Conservation (phyloP, 1,140 invertebrate genomes). For the Anoplolepis gracilipes region DNA sequence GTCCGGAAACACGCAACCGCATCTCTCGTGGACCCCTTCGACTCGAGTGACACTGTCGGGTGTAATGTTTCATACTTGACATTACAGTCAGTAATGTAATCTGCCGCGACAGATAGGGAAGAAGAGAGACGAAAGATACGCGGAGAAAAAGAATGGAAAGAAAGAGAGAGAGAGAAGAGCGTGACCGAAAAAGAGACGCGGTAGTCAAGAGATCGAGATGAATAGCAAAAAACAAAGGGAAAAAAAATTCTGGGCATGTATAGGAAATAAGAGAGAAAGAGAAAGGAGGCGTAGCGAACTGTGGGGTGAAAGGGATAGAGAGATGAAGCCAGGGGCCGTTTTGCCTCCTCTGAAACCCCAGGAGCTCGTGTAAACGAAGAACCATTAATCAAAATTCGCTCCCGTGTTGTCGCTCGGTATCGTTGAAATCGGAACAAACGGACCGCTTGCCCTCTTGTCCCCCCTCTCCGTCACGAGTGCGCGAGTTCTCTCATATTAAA, state of each 20-base stretch:
- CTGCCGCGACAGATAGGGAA: slow-evolving; percentile 19
- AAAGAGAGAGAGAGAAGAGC: background rate
- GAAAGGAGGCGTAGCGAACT: background rate
- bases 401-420: slow-evolving; percentile 68
- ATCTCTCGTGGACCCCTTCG: slow-evolving; percentile 26
- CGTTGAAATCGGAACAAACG: slow-evolving; percentile 73
- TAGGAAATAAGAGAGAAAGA: background rate
- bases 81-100: slow-evolving; percentile 67
- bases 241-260: background rate
- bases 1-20: slow-evolving; percentile 37
- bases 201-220: slow-evolving; percentile 24
- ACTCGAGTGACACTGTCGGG: slow-evolving; percentile 1
- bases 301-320: background rate
- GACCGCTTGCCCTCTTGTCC: background rate
- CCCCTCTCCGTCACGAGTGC: slow-evolving; percentile 51
- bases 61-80: slow-evolving; percentile 74
- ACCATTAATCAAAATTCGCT: slow-evolving; percentile 70
- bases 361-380: slow-evolving; percentile 63
- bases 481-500: slow-evolving; percentile 73
- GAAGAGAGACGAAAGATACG: background rate
- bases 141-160: background rate
- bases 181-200: slow-evolving; percentile 12
- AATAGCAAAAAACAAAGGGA: background rate
- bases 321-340: too few relatives aligned
- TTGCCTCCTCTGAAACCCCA: slow-evolving; percentile 38